Percentiles rank a stretch among this genome's conserved stretches.
phyloP scores from a whole-genome alignment of 2,888 invertebrate genomes.

The Malacosoma neustria region DNA sequence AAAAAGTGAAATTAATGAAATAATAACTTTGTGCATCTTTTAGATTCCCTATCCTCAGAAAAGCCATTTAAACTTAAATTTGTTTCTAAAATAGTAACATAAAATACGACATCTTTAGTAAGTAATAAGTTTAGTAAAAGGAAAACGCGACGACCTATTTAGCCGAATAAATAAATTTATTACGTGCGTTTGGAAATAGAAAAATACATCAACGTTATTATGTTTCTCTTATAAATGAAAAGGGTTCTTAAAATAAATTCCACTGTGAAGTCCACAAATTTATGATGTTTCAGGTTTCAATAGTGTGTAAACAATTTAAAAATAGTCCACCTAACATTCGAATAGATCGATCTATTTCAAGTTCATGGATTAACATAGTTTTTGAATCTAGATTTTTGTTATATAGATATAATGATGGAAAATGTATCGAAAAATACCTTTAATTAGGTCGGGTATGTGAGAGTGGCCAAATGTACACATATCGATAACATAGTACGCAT shows the following conservation, averaged over 20 bases:
- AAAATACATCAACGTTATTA: too few species aligned
- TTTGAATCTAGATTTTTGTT: neutral
- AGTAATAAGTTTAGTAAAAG: too few species aligned
- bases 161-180: too few species aligned
- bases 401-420: neutral
- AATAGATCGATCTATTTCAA: neutral
- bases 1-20: too few species aligned
- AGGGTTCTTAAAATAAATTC: neutral
- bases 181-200: too few species aligned
- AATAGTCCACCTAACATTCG: neutral
- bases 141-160: too few species aligned
- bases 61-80: too few species aligned
- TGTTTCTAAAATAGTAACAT: too few species aligned
- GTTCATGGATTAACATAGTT: neutral
- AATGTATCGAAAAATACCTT: constrained; percentile 50
- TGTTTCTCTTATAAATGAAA: too few species aligned
- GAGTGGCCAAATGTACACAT: constrained; percentile 54
- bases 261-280: neutral
- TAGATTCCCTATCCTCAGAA: too few species aligned
- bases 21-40: too few species aligned
- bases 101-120: too few species aligned
- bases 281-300: neutral
- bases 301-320: neutral
- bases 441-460: constrained; percentile 72
- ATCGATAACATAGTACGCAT: constrained; percentile 25